phyloP scores from a whole-genome alignment of 2,888 invertebrate genomes.

The Tillus elongatus region DNA sequence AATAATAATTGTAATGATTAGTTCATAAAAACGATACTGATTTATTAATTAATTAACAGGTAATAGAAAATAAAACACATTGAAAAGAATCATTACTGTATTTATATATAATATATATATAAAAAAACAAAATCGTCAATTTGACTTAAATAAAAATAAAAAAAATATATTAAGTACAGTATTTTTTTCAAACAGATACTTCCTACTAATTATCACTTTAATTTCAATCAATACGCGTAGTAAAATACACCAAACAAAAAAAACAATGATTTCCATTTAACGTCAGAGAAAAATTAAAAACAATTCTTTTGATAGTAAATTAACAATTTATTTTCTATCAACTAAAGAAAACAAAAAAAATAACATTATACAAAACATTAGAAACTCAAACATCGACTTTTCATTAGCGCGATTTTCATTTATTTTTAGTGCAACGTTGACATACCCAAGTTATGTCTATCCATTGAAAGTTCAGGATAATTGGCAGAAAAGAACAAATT shows the following conservation, averaged over 20 bases:
- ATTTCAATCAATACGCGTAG: neutral
- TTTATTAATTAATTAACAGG: too few relatives aligned
- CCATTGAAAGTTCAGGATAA: neutral
- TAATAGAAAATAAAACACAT: neutral
- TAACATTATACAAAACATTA: neutral
- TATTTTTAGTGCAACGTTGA: constrained; percentile 1
- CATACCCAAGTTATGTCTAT: neutral
- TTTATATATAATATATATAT: constrained; percentile 9
- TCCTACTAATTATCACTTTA: constrained; percentile 4
- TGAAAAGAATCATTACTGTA: constrained; percentile 6
- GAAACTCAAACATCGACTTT: too few relatives aligned
- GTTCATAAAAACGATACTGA: too few relatives aligned
- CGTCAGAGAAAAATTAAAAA: too few relatives aligned
- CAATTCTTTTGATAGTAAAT: neutral
- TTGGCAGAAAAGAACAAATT: neutral
- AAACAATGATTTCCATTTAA: too few relatives aligned
- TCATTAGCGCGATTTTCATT: neutral
- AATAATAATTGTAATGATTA: too few relatives aligned
- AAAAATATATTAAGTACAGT: neutral
- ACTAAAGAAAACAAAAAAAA: neutral
- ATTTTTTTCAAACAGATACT: neutral
- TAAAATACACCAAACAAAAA: too few relatives aligned
- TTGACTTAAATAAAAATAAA: constrained; percentile 5
- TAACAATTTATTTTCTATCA: neutral
- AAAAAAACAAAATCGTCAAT: constrained; percentile 1